These are phyloP conservation scores for Melanaphis sacchari DNA, from an alignment of 1,140 invertebrate genomes.

Conservation along the genomic window DNA sequence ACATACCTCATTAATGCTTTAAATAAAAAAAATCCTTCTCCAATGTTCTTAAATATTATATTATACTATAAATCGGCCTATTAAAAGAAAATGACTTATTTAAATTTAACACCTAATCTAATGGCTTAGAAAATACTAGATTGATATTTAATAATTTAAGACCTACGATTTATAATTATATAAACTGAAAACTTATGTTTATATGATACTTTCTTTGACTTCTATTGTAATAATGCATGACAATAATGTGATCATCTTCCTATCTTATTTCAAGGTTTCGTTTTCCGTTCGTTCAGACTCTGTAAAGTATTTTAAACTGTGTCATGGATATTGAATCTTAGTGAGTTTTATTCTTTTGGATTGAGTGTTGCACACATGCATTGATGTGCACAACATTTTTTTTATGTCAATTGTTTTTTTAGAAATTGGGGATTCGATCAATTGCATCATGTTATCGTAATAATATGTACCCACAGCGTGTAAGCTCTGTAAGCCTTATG, in stretches of 20 bases:
- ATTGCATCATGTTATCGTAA: neutral
- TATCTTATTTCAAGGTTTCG: constrained; percentile 37
- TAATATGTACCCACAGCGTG: neutral
- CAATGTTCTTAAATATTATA: neutral
- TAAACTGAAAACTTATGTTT: neutral
- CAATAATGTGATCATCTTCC: constrained; percentile 33
- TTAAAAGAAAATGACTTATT: neutral
- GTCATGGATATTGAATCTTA: constrained; percentile 43
- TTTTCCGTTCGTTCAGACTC: neutral
- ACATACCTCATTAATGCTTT: no score
- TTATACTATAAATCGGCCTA: neutral
- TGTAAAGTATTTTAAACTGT: neutral
- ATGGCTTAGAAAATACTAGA: neutral
- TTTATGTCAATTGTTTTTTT: constrained; percentile 9
- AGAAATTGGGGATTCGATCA: neutral
- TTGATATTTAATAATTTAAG: neutral
- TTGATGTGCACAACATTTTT: neutral
- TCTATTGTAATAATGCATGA: neutral
- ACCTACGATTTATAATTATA: neutral
- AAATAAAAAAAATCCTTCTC: no score
- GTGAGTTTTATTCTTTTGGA: neutral
- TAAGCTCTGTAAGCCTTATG: neutral
- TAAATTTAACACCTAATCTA: neutral
- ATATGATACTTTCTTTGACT: constrained; percentile 7
- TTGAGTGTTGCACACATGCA: neutral